Evolutionary conservation across 2,113 vertebrate species (phyloP), one percentile per base, ranked within the genome.

Genomic region (Antennarius striatus): DNA sequence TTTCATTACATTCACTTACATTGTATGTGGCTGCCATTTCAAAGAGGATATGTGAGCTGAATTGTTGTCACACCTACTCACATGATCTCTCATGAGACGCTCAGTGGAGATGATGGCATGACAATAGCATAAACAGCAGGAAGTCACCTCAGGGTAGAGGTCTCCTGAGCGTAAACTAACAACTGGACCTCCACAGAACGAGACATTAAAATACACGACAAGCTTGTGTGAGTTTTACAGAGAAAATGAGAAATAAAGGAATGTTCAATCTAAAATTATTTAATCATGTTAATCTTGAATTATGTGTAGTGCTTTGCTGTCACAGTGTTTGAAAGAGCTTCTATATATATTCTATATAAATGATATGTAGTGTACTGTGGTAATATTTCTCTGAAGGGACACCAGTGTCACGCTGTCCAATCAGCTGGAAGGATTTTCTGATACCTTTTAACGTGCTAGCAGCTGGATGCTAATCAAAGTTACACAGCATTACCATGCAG

Each of bases 91-190:
- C 0, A 2, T 68, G 68, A 71, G 56, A 62, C 63, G 1, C 63
- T 63, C 63, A 61, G 8, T 65, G 73, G 76, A 70, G 63, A 63
- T 76, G 82, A 80, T 81, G 87, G 80, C 87, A 88, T 90, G 85
- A 85, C 81, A 73, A 84, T 88, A 53, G 58, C 58, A 50, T 82
- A 56, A 80, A 89, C 86, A 89, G 49, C 65, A 70, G 61, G 73
- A 76, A 83, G 80, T 75, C 39, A 80, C 76, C 63, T 62, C 49
- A 22, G 71, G 64, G 68, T 75, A 53, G 52, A 16, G 45, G n/a
- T 70, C 76, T 83, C 75, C 29, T 16, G 60, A 68, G 83, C 69
- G 43, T 10, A 14, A 39, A 39, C 30, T 30, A 43, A 62, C 14
- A 10, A 5, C 5, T 9, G 16, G 10, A 42, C 51, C 48, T 13